Conservation (phyloP, 1,140 invertebrate genomes). For the Streblospio benedicti region DNA sequence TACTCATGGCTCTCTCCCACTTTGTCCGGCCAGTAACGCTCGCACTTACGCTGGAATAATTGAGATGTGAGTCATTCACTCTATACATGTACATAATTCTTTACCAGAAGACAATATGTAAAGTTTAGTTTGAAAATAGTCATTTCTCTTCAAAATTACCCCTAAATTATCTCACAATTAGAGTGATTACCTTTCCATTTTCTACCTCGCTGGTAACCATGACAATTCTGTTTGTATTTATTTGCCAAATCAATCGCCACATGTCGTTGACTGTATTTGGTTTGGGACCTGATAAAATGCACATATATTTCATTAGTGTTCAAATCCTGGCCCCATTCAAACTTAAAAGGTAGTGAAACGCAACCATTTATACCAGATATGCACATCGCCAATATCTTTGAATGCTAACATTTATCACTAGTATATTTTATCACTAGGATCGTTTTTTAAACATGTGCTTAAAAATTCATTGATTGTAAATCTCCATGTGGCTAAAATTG, state of each 20-base stretch:
- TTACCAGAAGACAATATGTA: too few relatives aligned
- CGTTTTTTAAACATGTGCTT: background rate
- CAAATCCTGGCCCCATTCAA: background rate
- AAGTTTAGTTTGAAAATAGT: too few relatives aligned
- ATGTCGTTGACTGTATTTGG: constrained; percentile 29
- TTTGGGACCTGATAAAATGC: constrained; percentile 18
- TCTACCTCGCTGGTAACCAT: constrained; percentile 27
- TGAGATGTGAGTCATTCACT: too few relatives aligned
- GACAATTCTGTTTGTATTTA: constrained; percentile 18
- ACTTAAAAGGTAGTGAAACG: background rate
- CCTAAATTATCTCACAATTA: too few relatives aligned
- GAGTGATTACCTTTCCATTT: constrained; percentile 19
- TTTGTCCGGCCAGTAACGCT: constrained; percentile 3
- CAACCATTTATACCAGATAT: background rate
- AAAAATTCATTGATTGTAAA: background rate
- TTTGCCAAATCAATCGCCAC: constrained; percentile 31
- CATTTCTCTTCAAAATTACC: too few relatives aligned
- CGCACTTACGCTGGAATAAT: constrained; percentile 7
- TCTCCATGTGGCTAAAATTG: background rate
- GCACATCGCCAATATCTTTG: background rate
- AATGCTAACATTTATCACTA: too few relatives aligned
- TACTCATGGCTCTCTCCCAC: background rate
- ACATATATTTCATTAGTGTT: too few relatives aligned
- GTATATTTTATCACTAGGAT: background rate
- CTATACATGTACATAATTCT: too few relatives aligned